phyloP scores from a whole-genome alignment of 2,888 invertebrate species.

The Epinotia nisella region DNA sequence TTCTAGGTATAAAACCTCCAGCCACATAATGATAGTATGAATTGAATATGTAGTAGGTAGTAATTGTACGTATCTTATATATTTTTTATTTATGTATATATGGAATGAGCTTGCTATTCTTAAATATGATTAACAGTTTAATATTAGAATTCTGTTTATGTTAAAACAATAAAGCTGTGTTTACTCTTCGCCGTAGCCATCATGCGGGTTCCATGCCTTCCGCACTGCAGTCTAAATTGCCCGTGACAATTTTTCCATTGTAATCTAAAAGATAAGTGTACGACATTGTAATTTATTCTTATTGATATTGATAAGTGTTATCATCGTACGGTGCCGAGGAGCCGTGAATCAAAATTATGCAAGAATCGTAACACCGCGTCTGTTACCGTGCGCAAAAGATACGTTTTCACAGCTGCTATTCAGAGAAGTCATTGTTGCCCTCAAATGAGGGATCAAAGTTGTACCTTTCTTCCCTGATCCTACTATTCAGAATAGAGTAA shows the following conservation, averaged over 20 bases:
- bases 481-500: too few relatives aligned
- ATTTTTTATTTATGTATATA: too few relatives aligned
- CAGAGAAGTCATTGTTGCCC: too few relatives aligned
- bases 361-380: background rate
- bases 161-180: background rate
- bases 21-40: too few relatives aligned
- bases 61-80: too few relatives aligned
- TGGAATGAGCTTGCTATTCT: too few relatives aligned
- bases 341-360: background rate
- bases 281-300: slow-evolving; percentile 26
- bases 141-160: background rate
- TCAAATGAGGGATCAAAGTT: too few relatives aligned
- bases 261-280: slow-evolving; percentile 26
- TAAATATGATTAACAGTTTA: too few relatives aligned
- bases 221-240: background rate
- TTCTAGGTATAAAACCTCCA: background rate
- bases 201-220: background rate
- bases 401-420: too few relatives aligned
- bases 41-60: too few relatives aligned
- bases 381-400: background rate
- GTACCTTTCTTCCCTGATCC: too few relatives aligned
- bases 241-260: slow-evolving; percentile 29
- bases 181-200: background rate
- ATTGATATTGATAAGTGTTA: slow-evolving; percentile 42
- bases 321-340: slow-evolving; percentile 12